These are phyloP conservation scores for Cheirogaleus medius DNA, from an alignment of 2,113 vertebrate genomes.

Conservation along the genomic window DNA sequence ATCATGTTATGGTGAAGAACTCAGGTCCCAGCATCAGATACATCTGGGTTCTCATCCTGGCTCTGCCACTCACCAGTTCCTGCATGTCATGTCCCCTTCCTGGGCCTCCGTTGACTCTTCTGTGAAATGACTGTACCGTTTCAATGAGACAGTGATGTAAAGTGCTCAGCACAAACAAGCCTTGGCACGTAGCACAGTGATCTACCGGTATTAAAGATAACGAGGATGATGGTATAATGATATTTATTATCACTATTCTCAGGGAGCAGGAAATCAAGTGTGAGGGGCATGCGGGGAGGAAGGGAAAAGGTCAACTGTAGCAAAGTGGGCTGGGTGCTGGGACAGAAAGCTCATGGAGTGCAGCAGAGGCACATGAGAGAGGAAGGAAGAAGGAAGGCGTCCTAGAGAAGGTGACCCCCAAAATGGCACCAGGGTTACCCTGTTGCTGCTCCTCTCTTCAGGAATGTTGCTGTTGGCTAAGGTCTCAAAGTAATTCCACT, in stretches of 20 bases:
- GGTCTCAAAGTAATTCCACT: neutral
- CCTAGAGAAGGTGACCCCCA: neutral
- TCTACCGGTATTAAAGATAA: neutral
- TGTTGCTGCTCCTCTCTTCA: neutral
- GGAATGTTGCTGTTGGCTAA: neutral
- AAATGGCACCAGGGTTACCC: neutral
- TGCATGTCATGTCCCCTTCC: neutral
- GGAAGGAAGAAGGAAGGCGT: neutral
- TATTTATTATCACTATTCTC: neutral
- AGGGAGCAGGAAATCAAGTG: neutral
- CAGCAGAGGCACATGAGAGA: neutral
- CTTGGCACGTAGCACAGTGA: neutral
- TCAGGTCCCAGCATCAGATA: neutral
- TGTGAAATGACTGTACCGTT: neutral
- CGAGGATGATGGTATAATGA: neutral
- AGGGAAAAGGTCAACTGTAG: neutral
- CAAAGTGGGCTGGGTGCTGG: neutral
- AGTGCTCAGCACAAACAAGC: neutral
- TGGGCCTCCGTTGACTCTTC: neutral
- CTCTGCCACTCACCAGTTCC: neutral
- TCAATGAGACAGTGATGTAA: neutral
- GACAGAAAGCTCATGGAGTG: neutral
- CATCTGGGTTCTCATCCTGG: neutral
- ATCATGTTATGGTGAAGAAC: neutral
- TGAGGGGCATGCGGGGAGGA: no score